Evolutionary conservation across 1,140 invertebrate species (phyloP).

Genomic region (Oedothorax gibbosus): DNA sequence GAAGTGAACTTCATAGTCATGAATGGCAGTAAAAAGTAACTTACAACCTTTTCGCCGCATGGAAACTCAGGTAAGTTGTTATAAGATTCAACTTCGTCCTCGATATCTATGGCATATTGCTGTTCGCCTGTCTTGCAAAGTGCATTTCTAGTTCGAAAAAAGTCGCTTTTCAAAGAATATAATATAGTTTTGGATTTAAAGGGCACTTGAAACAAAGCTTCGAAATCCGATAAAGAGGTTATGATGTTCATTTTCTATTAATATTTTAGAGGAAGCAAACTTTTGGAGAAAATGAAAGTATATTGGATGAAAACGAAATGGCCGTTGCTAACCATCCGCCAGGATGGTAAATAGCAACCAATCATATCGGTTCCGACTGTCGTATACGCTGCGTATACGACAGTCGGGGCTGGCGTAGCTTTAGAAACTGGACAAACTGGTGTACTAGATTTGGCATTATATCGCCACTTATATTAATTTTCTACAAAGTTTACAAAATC

Average conservation of each 20-base stretch:
- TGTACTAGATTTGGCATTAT: too few species aligned
- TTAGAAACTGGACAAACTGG: too few species aligned
- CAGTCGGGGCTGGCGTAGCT: too few species aligned
- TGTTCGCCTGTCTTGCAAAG: conserved; percentile 13
- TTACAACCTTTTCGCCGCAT: conserved; percentile 43
- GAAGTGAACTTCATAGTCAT: conserved; percentile 53
- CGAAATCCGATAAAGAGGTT: conserved; percentile 7
- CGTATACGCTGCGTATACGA: too few species aligned
- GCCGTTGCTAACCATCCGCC: too few species aligned
- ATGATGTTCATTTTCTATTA: conserved; percentile 5
- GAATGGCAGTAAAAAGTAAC: conserved; percentile 25
- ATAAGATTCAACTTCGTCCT: conserved; percentile 12
- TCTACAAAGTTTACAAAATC: too few species aligned
- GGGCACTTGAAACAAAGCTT: conserved; percentile 6
- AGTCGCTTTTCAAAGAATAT: conserved; percentile 45
- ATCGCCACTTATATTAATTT: too few species aligned
- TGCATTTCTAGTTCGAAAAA: conserved; percentile 19
- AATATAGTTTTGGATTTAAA: conserved; percentile 39
- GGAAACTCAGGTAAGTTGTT: conserved; percentile 20
- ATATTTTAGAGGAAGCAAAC: background rate
- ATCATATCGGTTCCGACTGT: too few species aligned
- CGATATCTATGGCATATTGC: conserved; percentile 16
- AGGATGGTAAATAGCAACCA: too few species aligned
- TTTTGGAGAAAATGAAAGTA: too few species aligned
- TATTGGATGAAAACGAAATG: too few species aligned